Base-by-base conservation (phyloP, 2,113 vertebrate genomes). In the Xiphophorus couchianus region DNA sequence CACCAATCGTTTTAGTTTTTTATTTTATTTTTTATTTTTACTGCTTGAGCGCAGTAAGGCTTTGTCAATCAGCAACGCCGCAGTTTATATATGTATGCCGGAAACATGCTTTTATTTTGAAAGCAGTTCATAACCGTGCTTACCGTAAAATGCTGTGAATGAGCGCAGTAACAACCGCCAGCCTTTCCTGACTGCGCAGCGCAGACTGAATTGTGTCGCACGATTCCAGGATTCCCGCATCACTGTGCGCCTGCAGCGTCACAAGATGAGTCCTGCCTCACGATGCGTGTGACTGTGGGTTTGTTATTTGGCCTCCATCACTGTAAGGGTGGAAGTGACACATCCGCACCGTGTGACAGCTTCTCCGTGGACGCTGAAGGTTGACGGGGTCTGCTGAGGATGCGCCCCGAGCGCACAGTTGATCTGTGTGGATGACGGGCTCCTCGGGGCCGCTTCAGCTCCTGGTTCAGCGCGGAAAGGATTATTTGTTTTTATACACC, bases 391-490 rank as follows among this genome's bases (percentile, higher is more conserved):
- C 78, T 1, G 71, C 48, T 25, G 2, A 62, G 84, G 84, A 80
- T 69, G 69, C 79, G 69, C 67, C 62, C 58, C 13, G 0, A 4
- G 75, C 80, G 76, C 86, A 51, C 71, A 13, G 65, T 37, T 73
- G 80, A 82, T 73, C 73, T 28, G 4, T 15, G 75, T 48, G 71
- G 73, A 77, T 80, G 73, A 77, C 67, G 77, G 63, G 77, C 72
- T 28, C 33, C 42, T 29, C 62, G 15, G 44, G 44, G 17, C 44
- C 67, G 33, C 15, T 51, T 61, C 58, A 51, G 75, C 42, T 39
- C 25, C 29, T 0, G 3, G 35, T 62, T 66, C 42, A 33, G 37
- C 27, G 25, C 69, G 19, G 27, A 51, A 31, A 73, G 69, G 60
- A 63, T 79, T 58, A n/a, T 58, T 58, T 8, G 19, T 54, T n/a